A percentile compares a stretch with the other conserved stretches of the same genome.
These are phyloP conservation scores for Pteronotus mesoamericanus DNA, from an alignment of 2,797 vertebrate genomes.

Conservation along the genomic window DNA sequence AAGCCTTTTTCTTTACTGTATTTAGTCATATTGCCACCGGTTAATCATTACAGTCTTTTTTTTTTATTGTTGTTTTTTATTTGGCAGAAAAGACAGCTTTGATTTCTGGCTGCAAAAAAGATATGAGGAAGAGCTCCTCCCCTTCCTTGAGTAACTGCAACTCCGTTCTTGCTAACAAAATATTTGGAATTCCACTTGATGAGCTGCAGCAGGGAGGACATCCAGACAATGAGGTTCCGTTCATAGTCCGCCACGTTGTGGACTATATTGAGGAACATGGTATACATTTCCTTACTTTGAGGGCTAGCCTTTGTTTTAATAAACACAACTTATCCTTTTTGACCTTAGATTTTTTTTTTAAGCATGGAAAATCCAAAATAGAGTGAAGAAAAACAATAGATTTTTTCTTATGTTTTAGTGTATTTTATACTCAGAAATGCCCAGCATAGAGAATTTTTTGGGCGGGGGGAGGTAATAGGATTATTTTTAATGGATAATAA, in stretches of 20 bases:
- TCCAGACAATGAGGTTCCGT: conserved; percentile 94
- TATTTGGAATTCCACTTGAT: conserved; percentile 97
- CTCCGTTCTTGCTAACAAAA: conserved; percentile 91
- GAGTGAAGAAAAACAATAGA: conserved; percentile 44
- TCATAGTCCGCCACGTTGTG: conserved; percentile 95
- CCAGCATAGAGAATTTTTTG: conserved; percentile 39
- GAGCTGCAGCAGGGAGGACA: conserved; percentile 93
- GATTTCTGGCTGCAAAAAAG: conserved; percentile 92
- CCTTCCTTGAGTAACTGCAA: conserved; percentile 94
- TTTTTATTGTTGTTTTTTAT: conserved; percentile 72
- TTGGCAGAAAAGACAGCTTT: conserved; percentile 92
- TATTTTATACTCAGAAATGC: conserved; percentile 47
- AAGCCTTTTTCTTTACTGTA: conserved; percentile 57
- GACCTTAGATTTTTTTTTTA: conserved; percentile 16
- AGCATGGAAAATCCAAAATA: conserved; percentile 28
- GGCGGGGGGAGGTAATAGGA: not conserved
- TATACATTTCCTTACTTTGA: conserved; percentile 81
- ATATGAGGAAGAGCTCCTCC: conserved; percentile 99
- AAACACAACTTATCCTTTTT: conserved; percentile 41
- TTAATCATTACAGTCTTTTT: conserved; percentile 67
- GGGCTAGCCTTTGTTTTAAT: conserved; percentile 67
- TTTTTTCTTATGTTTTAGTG: conserved; percentile 37
- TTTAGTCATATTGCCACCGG: conserved; percentile 50
- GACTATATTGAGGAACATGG: conserved; percentile 99
- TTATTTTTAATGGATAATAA: conserved; percentile 42